Conservation (phyloP, 1,140 invertebrate species). For the Pseudomyrmex pallidus region DNA sequence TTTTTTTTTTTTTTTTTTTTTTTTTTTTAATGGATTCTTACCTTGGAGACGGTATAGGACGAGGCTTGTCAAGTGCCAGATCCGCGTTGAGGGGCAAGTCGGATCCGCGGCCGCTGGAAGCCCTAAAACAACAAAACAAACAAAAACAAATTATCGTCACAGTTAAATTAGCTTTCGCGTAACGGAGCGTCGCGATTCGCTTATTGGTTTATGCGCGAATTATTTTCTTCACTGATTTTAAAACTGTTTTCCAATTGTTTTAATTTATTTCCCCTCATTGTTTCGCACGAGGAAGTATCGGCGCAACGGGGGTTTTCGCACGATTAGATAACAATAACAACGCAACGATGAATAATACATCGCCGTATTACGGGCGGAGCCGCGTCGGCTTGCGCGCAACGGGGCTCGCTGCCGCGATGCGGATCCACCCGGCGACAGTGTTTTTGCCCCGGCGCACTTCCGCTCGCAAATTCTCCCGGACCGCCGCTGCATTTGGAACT, state of each 20-base stretch:
- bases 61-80: conserved; percentile 79
- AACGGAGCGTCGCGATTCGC: background rate
- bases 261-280: too few species aligned
- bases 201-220: too few species aligned
- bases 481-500: conserved; percentile 65
- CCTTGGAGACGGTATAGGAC: conserved; percentile 79
- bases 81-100: conserved; percentile 79
- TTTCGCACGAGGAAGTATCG: too few species aligned
- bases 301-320: background rate
- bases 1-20: too few species aligned
- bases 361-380: conserved; percentile 10
- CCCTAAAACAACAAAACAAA: conserved; percentile 72
- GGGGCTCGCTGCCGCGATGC: conserved; percentile 4
- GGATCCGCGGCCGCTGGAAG: conserved; percentile 81
- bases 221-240: too few species aligned
- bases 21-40: conserved; percentile 59
- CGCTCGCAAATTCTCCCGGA: conserved; percentile 72
- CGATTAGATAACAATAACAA: background rate
- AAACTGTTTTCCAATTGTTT: too few species aligned
- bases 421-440: conserved; percentile 13
- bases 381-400: background rate
- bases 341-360: background rate
- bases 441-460: conserved; percentile 60
- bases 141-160: conserved; percentile 63
- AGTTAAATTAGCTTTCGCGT: conserved; percentile 31